These are phyloP conservation scores for Cynoglossus semilaevis DNA, from an alignment of 2,113 vertebrate genomes.

Conservation along the genomic window DNA sequence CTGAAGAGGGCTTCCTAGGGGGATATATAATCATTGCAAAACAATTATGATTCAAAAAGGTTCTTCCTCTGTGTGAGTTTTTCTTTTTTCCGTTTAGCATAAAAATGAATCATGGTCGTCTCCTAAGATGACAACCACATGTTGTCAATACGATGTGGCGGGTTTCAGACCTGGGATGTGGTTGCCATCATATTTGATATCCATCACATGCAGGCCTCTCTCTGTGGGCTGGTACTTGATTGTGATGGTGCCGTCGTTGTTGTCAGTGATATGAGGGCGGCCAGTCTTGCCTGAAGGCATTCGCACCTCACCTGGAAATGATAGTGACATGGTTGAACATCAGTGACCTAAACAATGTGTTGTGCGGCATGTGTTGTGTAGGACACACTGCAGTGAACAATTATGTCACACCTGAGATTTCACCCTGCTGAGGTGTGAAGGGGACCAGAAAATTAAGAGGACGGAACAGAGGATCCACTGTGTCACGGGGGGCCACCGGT, in stretches of 20 bases:
- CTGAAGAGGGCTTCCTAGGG: constrained; percentile 89
- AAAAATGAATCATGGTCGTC: neutral
- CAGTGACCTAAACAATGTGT: constrained; percentile 24
- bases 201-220: constrained; percentile 94
- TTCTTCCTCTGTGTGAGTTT: no score
- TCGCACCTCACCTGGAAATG: constrained; percentile 85
- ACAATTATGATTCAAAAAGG: neutral
- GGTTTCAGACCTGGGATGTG: constrained; percentile 88
- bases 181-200: constrained; percentile 95
- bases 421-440: constrained; percentile 91
- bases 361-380: constrained; percentile 4
- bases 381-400: neutral
- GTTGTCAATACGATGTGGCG: neutral
- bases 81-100: neutral
- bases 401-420: constrained; percentile 85
- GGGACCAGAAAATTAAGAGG: constrained; percentile 95
- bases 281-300: constrained; percentile 95
- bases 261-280: constrained; percentile 88
- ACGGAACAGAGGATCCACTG: constrained; percentile 83
- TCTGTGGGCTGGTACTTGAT: constrained; percentile 90
- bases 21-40: neutral
- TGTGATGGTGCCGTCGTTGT: constrained; percentile 92
- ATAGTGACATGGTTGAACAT: constrained; percentile 22
- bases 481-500: constrained; percentile 82
- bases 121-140: neutral